phyloP scores from a whole-genome alignment of 2,888 invertebrate species.

The Chironomus tentans region DNA sequence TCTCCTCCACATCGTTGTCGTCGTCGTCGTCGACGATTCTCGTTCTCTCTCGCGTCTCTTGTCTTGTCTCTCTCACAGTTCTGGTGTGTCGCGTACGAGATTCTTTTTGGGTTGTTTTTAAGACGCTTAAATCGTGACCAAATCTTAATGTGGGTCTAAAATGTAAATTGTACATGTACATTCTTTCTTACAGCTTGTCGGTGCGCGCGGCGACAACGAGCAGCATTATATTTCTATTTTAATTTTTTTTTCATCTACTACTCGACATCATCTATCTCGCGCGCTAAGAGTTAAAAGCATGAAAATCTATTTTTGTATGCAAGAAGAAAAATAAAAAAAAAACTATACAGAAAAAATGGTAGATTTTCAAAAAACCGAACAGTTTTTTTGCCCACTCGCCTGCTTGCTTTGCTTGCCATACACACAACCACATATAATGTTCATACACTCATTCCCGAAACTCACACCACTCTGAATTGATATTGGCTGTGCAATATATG shows the following conservation, averaged over 20 bases:
- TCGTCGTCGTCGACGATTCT: too few relatives aligned
- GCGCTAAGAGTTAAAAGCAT: constrained; percentile 18
- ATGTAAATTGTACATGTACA: background rate
- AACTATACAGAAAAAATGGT: constrained; percentile 16
- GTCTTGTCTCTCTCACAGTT: too few relatives aligned
- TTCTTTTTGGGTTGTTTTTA: background rate
- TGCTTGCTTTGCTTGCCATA: background rate
- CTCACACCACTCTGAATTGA: background rate
- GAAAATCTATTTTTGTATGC: constrained; percentile 22
- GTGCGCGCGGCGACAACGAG: constrained; percentile 24
- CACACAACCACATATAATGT: background rate
- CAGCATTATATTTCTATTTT: constrained; percentile 27
- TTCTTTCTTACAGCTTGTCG: constrained; percentile 13
- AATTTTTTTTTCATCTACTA: background rate
- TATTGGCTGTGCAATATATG: background rate
- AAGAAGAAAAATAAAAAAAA: background rate
- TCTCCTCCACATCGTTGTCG: background rate
- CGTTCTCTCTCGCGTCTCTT: too few relatives aligned
- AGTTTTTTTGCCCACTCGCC: constrained; percentile 24
- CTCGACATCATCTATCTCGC: background rate
- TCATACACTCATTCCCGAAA: background rate
- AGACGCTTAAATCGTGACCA: constrained; percentile 24
- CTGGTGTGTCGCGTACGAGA: background rate
- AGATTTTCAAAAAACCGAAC: constrained; percentile 20
- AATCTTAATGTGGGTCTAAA: constrained; percentile 24